Evolutionary conservation across 2,113 vertebrate genomes (phyloP).

Genomic region (Dunckerocampus dactyliophorus): DNA sequence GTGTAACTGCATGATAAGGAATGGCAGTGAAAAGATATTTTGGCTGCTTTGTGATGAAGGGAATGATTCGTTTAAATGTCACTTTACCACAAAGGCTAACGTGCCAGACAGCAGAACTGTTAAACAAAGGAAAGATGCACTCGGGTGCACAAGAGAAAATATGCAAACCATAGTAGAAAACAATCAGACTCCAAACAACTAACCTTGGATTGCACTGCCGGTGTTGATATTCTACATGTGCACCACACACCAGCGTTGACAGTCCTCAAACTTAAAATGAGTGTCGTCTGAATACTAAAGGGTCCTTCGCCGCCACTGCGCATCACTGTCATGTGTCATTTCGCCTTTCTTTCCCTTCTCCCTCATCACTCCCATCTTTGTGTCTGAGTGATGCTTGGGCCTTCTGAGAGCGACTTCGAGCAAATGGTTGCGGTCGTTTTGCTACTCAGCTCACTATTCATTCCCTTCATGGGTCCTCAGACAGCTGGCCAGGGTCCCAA

Average conservation of each 20-base stretch:
- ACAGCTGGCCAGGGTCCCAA: conserved; percentile 43
- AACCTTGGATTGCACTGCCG: not conserved
- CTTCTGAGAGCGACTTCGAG: conserved; percentile 38
- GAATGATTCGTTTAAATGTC: not conserved
- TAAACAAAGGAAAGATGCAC: not conserved
- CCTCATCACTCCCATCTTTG: conserved; percentile 30
- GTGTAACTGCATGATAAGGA: not conserved
- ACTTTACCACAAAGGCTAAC: not conserved
- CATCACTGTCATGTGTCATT: conserved; percentile 34
- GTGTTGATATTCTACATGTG: not conserved
- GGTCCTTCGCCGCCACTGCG: conserved; percentile 18
- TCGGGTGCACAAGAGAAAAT: not conserved
- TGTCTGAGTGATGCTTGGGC: conserved; percentile 46
- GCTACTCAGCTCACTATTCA: conserved; percentile 43
- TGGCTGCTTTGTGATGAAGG: not conserved
- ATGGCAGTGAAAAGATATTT: not conserved
- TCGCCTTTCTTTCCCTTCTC: conserved; percentile 18
- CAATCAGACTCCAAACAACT: not conserved
- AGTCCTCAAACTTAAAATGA: conserved; percentile 17
- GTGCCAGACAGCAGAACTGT: not conserved
- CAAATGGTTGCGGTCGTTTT: conserved; percentile 51
- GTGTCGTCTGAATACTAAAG: conserved; percentile 17
- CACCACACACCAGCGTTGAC: conserved; percentile 23
- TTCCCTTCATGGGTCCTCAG: conserved; percentile 42
- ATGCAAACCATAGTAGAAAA: not conserved